Evolutionary conservation across 2,113 vertebrate species (phyloP).

Genomic region (Reinhardtius hippoglossoides): DNA sequence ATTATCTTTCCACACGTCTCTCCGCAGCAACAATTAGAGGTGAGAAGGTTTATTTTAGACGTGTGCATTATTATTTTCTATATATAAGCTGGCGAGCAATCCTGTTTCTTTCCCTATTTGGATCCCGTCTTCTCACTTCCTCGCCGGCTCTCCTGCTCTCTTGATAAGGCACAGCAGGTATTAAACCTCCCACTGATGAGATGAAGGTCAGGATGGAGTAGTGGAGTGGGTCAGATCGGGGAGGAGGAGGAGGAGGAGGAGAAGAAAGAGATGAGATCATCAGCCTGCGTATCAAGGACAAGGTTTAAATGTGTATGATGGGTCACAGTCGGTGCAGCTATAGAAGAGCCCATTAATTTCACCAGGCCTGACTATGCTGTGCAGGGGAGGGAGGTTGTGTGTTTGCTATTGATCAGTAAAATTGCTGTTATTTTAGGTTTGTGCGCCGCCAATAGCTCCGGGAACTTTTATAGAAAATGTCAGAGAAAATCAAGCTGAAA

Average conservation of each 20-base stretch:
- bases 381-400: not conserved
- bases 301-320: not conserved
- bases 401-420: constrained; percentile 16
- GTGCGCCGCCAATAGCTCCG: not conserved
- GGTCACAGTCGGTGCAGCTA: not conserved
- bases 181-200: constrained; percentile 34
- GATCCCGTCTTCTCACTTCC: not conserved
- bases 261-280: constrained; percentile 1
- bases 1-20: not conserved
- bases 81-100: not conserved
- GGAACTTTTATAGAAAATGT: not conserved
- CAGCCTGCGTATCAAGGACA: not conserved
- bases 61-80: not conserved
- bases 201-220: constrained; percentile 22
- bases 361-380: too few relatives aligned
- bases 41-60: not conserved
- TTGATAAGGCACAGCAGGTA: constrained; percentile 42
- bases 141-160: constrained; percentile 31
- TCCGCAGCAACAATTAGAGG: not conserved
- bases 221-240: constrained; percentile 20
- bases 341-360: constrained; percentile 2
- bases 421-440: constrained; percentile 11
- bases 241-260: not conserved
- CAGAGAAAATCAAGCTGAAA: constrained; percentile 26
- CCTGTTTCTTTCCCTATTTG: not conserved